phyloP scores from a whole-genome alignment of 1,140 invertebrate genomes.

The Pararge aegeria region DNA sequence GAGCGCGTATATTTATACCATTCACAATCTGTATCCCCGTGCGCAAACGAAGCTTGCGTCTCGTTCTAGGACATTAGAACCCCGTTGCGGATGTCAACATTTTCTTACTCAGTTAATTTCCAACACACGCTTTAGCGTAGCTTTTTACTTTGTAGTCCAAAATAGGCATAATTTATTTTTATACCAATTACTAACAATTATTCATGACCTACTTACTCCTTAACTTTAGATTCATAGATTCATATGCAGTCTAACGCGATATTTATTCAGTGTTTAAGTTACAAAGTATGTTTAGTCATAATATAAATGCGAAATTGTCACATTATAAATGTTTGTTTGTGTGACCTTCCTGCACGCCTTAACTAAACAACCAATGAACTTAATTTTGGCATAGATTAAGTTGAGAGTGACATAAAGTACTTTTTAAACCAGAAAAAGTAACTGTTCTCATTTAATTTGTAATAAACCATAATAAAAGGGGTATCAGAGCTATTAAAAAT shows the following conservation, averaged over 20 bases:
- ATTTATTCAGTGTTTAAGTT: too few species aligned
- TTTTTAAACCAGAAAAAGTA: too few species aligned
- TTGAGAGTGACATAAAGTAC: too few species aligned
- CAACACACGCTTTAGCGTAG: background rate
- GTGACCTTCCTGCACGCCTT: too few species aligned
- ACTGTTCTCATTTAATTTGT: too few species aligned
- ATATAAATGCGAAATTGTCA: too few species aligned
- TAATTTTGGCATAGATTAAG: too few species aligned
- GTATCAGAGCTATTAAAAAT: too few species aligned
- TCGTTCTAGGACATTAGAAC: conserved; percentile 27
- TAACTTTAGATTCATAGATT: background rate
- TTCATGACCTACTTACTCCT: background rate
- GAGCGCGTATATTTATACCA: conserved; percentile 63
- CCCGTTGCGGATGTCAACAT: conserved; percentile 24
- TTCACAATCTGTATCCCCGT: conserved; percentile 57
- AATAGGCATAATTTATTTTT: background rate
- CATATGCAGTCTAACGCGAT: background rate
- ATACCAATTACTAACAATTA: background rate
- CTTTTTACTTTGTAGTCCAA: background rate
- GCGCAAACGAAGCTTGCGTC: conserved; percentile 22
- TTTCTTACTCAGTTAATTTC: conserved; percentile 8
- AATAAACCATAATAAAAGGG: too few species aligned
- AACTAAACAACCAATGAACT: too few species aligned
- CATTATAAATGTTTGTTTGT: too few species aligned
- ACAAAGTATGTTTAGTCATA: too few species aligned